Base-by-base conservation (phyloP, 1,140 invertebrate species). In the Ceratoteleas bidentatus region DNA sequence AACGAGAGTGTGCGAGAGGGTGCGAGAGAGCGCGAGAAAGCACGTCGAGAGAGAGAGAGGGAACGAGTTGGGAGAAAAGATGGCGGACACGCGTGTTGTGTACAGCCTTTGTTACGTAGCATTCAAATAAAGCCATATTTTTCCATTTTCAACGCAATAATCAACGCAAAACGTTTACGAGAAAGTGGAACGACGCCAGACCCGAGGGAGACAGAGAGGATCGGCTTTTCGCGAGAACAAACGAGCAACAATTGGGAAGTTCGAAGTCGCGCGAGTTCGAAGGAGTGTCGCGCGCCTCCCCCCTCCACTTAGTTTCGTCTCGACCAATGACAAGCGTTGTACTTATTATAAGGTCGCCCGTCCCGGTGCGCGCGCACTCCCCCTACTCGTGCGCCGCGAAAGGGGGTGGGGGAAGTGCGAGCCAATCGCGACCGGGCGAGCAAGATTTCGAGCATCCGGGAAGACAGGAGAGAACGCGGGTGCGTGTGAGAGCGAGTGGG, bases 101-200 rank as follows among this genome's bases (percentile, higher is more conserved):
- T 88, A 90, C 85, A 87, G 86, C 86, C 87, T 90, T 91, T 91
- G 88, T 91, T 89, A 90, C 88, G 89, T 90, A 91, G 87, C 86
- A 87, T 90, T 90, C 85, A 88, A 85, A 90, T 89, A 89, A 90
- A 91, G 90, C 88, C 90, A 91, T 91, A 91, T 91, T 91, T 91
- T 91, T 91, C 89, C 90, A 91, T 90, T 88, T 69, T 57, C 89
- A 88, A 91, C 85, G 87, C 90, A 90, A 91, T 91, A 90, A 90
- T 88, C 84, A 86, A 89, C 65, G 74, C 74, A 85, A 86, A 85
- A 86, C 65, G 43, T 72, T 58, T 69, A 13, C 14, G 33, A 54
- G n/a, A n/a, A n/a, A n/a, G n/a, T n/a, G n/a, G n/a, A n/a, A n/a
- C n/a, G n/a, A n/a, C n/a, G n/a, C n/a, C n/a, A n/a, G n/a, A n/a